Base-by-base conservation (phyloP, 1,140 invertebrate species). In the Drosophila rufa region DNA sequence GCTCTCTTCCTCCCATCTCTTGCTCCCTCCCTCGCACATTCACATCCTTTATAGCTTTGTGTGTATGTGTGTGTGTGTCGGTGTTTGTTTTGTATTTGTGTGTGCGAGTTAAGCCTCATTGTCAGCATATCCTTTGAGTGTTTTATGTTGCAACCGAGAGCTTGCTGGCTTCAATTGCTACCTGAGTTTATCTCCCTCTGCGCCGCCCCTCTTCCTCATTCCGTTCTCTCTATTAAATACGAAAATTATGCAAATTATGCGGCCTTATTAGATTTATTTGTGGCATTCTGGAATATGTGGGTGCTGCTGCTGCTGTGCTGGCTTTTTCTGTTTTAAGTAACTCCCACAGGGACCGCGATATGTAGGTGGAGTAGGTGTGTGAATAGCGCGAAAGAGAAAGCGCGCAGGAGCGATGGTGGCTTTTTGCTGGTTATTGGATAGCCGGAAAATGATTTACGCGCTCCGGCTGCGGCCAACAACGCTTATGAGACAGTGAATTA, bases 61-160 rank as follows among this genome's bases (percentile, higher is more conserved):
- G 22, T 62, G 36, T 57, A 30, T 57, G 40, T 58, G 42, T 27
- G 40, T 60, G 30, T 56, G 45, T 48, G 46, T 27, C 14, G 27
- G 40, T 14, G 45, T 43, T 38, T 65, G 61, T 64, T 62, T 47
- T 57, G 57, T 56, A 48, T 38, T 66, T 68, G 58, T 78, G 42
- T 85, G 69, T 50, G 79, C 40, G 61, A 76, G 82, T 80, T 82
- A 82, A 90, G 86, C 82, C 82, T 85, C 85, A 91, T 90, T 90
- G 85, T 90, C 85, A 90, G 85, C 85, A 90, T 90, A 91, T 90
- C 85, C 85, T 85, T 90, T 90, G 85, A 90, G 85, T 85, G 85
- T 90, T 91, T 90, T 90, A 90, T 91, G 85, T 68, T 70, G 75
- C 78, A 86, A 59, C 73, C 53, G 53, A 60, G 67, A 67, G 77